These are phyloP conservation scores for Ceratina australensis DNA, from an alignment of 1,140 invertebrate species.

Conservation along the genomic window DNA sequence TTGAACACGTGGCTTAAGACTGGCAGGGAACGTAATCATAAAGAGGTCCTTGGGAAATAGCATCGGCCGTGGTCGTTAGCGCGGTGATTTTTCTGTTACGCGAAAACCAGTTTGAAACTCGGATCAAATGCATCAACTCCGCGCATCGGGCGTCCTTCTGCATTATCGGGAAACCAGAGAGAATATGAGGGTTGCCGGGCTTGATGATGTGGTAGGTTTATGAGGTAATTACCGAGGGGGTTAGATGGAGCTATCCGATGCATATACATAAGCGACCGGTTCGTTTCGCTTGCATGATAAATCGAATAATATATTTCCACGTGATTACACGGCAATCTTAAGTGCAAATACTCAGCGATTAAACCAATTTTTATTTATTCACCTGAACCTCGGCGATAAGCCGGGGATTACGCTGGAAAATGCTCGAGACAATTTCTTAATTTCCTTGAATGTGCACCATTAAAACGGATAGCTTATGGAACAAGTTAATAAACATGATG, in stretches of 20 bases:
- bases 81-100: background rate
- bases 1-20: too few relatives aligned
- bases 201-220: constrained; percentile 10
- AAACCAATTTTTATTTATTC: background rate
- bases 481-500: too few relatives aligned
- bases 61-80: background rate
- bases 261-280: background rate
- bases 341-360: background rate
- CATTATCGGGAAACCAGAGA: constrained; percentile 21
- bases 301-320: background rate
- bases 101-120: constrained; percentile 24
- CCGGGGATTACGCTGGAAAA: too few relatives aligned
- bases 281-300: background rate
- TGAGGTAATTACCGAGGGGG: constrained; percentile 22
- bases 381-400: background rate
- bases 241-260: background rate
- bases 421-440: background rate
- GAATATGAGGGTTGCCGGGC: background rate
- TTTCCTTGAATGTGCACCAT: background rate
- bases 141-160: background rate
- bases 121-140: constrained; percentile 2
- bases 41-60: background rate
- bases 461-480: too few relatives aligned
- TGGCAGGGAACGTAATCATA: background rate
- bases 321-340: background rate